phyloP scores from a whole-genome alignment of 2,888 invertebrate genomes.

The Glomeris marginata region DNA sequence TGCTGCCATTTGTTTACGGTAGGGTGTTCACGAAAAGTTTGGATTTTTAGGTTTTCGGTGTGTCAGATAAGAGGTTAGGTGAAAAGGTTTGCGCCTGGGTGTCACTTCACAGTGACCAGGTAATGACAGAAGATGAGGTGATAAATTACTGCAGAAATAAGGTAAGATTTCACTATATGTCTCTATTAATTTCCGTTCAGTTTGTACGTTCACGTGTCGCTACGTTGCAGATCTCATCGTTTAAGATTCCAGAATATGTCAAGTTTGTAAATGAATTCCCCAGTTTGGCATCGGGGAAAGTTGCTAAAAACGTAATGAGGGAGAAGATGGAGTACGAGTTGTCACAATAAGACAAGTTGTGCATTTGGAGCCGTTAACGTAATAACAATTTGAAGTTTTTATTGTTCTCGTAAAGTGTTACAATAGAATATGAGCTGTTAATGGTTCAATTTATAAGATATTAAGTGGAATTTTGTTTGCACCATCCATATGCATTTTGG shows the following conservation, averaged over 20 bases:
- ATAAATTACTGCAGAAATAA: conserved; percentile 51
- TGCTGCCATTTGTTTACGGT: background rate
- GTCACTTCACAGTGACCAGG: conserved; percentile 23
- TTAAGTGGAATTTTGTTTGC: conserved; percentile 4
- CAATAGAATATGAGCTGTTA: no score
- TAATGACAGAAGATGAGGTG: conserved; percentile 37
- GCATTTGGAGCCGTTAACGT: no score
- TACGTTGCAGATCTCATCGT: conserved; percentile 36
- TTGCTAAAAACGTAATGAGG: conserved; percentile 28
- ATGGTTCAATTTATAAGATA: no score
- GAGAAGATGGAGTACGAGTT: conserved; percentile 1
- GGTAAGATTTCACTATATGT: conserved; percentile 19
- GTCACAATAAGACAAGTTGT: no score
- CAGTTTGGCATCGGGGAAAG: conserved; percentile 35
- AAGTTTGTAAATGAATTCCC: conserved; percentile 25
- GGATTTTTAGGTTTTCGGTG: conserved; percentile 36
- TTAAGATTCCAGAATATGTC: conserved; percentile 38
- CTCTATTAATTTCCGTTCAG: background rate
- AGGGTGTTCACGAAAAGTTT: no score
- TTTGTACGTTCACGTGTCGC: conserved; percentile 8
- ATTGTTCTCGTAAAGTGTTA: no score
- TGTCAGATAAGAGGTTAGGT: conserved; percentile 56
- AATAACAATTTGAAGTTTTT: no score
- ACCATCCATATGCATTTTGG: conserved; percentile 32
- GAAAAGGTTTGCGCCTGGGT: conserved; percentile 40